Conservation (phyloP, 2,797 vertebrate genomes). For the Enoplosus armatus region DNA sequence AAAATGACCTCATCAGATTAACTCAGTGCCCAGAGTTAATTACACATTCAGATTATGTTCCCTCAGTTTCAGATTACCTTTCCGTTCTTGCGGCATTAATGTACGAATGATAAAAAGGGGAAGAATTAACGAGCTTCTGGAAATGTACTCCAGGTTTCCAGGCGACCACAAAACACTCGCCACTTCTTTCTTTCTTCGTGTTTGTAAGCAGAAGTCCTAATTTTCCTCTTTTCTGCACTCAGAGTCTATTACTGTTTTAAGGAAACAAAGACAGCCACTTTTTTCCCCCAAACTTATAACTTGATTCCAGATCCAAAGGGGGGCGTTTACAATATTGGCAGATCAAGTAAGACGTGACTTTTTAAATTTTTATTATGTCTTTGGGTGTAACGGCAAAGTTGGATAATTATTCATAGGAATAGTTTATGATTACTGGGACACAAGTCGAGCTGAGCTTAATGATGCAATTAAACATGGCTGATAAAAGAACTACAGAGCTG, state of each 20-base stretch:
- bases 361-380: background rate
- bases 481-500: background rate
- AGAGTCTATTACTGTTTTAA: background rate
- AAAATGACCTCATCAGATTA: background rate
- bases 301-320: background rate
- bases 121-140: background rate
- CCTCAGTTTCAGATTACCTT: background rate
- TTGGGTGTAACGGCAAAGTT: background rate
- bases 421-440: background rate
- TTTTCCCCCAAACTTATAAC: background rate
- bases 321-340: background rate
- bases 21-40: background rate
- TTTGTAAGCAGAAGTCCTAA: background rate
- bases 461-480: constrained; percentile 1
- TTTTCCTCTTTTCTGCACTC: background rate
- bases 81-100: background rate
- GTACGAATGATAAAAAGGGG: background rate
- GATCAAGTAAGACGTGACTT: background rate
- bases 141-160: constrained; percentile 21
- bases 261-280: background rate
- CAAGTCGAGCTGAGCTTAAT: background rate
- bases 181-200: background rate
- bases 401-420: background rate
- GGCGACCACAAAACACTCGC: background rate
- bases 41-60: background rate